Evolutionary conservation across 2,888 invertebrate species (phyloP).

Genomic region (Diplazon laetatorius): DNA sequence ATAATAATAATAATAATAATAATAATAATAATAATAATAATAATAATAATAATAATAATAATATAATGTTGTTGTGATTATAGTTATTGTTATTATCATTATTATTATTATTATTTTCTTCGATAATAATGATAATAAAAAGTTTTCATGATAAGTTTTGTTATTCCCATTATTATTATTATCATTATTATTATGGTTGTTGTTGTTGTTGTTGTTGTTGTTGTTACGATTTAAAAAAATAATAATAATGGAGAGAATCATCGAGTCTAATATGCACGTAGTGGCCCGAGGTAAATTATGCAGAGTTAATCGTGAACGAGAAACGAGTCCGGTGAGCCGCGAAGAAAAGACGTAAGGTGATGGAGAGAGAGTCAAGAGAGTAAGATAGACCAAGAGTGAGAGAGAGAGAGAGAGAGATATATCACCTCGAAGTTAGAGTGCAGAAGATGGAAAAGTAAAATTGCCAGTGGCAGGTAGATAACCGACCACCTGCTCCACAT

Average conservation of each 20-base stretch:
- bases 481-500: conserved; percentile 72
- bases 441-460: conserved; percentile 67
- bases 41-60: too few species aligned
- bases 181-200: too few species aligned
- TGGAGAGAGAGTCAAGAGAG: conserved; percentile 9
- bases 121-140: background rate
- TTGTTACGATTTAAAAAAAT: conserved; percentile 27
- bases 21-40: too few species aligned
- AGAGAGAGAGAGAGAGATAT: conserved; percentile 17
- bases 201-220: too few species aligned
- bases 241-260: conserved; percentile 33
- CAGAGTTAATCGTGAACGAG: conserved; percentile 60
- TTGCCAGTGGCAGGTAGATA: conserved; percentile 72
- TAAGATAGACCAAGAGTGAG: too few species aligned
- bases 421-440: conserved; percentile 12
- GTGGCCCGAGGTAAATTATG: conserved; percentile 58
- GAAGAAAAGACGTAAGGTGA: background rate
- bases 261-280: conserved; percentile 59
- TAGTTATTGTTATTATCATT: too few species aligned
- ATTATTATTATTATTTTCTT: too few species aligned
- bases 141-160: too few species aligned
- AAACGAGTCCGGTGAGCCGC: conserved; percentile 49
- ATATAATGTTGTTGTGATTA: too few species aligned
- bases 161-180: too few species aligned
- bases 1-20: too few species aligned